These are phyloP conservation scores for Haliclona indistincta DNA, from an alignment of 37 sponge, comb jelly and placozoan species.

Conservation along the genomic window DNA sequence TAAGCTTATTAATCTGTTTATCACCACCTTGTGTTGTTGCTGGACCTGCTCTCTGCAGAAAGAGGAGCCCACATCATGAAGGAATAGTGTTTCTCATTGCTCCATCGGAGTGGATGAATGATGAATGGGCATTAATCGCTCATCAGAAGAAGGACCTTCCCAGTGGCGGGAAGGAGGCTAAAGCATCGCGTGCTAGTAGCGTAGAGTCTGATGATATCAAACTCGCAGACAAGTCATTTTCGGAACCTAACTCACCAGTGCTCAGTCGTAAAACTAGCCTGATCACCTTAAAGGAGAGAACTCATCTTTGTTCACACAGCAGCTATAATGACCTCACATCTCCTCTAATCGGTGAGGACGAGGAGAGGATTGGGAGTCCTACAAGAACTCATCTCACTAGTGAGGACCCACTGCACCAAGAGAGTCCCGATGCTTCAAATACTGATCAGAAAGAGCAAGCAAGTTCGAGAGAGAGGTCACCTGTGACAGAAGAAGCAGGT, in stretches of 20 bases:
- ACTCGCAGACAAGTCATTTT: neutral
- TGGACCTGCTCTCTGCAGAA: too few species aligned
- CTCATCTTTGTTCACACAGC: neutral
- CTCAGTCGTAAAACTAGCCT: neutral
- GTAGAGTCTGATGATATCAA: neutral
- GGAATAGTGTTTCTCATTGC: slow-evolving; percentile 4
- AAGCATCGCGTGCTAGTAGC: neutral
- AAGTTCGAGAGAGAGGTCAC: too few species aligned
- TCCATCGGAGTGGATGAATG: neutral
- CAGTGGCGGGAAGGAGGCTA: neutral
- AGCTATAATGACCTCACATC: neutral
- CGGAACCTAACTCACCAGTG: neutral
- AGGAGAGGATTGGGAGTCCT: neutral
- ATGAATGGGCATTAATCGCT: neutral
- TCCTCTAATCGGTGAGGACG: neutral
- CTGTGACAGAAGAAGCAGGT: too few species aligned
- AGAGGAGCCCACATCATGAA: neutral
- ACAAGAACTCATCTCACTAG: neutral
- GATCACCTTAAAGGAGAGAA: neutral
- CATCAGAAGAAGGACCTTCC: neutral
- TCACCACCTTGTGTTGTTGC: neutral
- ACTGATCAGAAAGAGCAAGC: neutral
- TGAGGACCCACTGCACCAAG: neutral
- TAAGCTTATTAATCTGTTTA: neutral
- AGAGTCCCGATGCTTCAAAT: neutral